A percentile compares a stretch with the other conserved stretches of the same genome.
Evolutionary conservation across 2,888 invertebrate species (phyloP).

Genomic region (Phlogophora meticulosa): DNA sequence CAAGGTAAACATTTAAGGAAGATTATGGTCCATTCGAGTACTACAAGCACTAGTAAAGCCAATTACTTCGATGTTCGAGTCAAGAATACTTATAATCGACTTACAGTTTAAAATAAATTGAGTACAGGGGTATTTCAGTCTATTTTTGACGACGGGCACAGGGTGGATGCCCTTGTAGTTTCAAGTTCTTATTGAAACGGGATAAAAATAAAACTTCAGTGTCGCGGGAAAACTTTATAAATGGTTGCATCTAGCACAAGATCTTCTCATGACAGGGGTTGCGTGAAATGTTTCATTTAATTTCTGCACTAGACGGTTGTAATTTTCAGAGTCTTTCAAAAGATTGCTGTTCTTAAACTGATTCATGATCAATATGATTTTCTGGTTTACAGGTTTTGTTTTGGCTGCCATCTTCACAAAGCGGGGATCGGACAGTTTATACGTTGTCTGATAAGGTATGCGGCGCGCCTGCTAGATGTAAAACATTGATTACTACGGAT

Average conservation of each 20-base stretch:
- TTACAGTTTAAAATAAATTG: no score
- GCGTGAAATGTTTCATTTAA: conserved; percentile 74
- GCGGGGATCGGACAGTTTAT: conserved; percentile 18
- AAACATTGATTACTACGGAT: conserved; percentile 53
- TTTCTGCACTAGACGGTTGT: conserved; percentile 69
- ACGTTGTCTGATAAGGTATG: conserved; percentile 32
- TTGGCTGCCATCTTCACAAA: conserved; percentile 16
- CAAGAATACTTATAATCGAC: no score
- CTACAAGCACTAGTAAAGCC: no score
- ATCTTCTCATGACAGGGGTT: conserved; percentile 46
- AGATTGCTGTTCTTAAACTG: conserved; percentile 72
- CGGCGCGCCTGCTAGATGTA: conserved; percentile 71
- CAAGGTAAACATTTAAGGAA: no score
- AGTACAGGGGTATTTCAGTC: background rate
- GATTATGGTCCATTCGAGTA: no score
- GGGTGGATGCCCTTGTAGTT: background rate
- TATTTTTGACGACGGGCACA: background rate
- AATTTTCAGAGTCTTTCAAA: conserved; percentile 69
- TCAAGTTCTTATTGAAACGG: background rate
- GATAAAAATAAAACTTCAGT: conserved; percentile 41
- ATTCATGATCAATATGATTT: conserved; percentile 73
- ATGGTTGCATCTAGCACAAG: conserved; percentile 69
- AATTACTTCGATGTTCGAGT: no score
- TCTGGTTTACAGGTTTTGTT: conserved; percentile 69
- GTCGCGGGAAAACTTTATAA: conserved; percentile 41